A percentile compares a stretch with the other conserved stretches of the same genome.
Conservation (phyloP, 2,113 vertebrate genomes). For the Melanerpes formicivorus region DNA sequence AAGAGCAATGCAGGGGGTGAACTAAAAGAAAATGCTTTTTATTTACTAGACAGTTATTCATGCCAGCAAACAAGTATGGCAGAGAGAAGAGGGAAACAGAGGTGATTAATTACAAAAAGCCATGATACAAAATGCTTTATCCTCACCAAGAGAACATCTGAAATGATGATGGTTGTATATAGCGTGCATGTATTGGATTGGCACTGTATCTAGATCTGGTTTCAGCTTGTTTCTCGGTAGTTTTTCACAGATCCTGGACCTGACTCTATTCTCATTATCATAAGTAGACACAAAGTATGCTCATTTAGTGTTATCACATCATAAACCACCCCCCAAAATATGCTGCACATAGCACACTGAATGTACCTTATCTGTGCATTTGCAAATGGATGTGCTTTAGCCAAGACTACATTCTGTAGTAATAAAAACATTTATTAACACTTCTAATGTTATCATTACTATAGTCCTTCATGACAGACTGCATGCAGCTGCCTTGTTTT, state of each 20-base stretch:
- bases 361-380: not conserved
- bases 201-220: not conserved
- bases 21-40: not conserved
- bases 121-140: not conserved
- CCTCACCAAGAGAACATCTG: not conserved
- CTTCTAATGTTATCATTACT: not conserved
- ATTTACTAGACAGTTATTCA: not conserved
- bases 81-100: not conserved
- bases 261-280: not conserved
- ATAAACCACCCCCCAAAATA: not conserved
- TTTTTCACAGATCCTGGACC: not conserved
- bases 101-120: not conserved
- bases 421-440: not conserved
- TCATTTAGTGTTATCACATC: rapidly evolving
- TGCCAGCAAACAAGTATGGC: not conserved
- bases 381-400: not conserved
- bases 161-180: not conserved
- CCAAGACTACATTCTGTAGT: not conserved
- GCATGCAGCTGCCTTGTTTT: not conserved
- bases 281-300: not conserved
- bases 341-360: not conserved
- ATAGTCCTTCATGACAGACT: not conserved
- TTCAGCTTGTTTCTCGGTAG: not conserved
- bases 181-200: rapidly evolving
- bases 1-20: not conserved